A percentile compares a stretch with the other conserved stretches of the same genome.
phyloP scores from a whole-genome alignment of 2,113 vertebrate genomes.

The Leptocoma aspasia region DNA sequence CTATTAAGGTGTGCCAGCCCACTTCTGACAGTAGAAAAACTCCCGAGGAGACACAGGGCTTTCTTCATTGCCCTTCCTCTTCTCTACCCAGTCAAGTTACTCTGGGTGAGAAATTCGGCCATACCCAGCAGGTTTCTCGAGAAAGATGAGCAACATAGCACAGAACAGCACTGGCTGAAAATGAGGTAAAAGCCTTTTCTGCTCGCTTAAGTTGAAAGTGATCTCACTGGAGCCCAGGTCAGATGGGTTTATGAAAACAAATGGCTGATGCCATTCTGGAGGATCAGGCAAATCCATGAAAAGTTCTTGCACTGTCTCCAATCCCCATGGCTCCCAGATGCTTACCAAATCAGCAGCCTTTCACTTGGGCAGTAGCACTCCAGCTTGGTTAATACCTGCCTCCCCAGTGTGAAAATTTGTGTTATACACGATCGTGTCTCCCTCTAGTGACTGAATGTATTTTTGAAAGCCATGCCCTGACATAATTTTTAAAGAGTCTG shows the following conservation, averaged over 20 bases:
- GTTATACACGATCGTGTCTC: background rate
- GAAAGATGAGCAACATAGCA: background rate
- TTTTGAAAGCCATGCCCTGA: background rate
- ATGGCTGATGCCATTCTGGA: background rate
- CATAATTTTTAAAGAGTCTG: background rate
- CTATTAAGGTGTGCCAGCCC: accelerated
- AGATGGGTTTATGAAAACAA: background rate
- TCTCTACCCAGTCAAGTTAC: background rate
- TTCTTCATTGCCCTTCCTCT: background rate
- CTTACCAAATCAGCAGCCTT: background rate
- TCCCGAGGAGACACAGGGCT: background rate
- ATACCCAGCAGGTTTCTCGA: background rate
- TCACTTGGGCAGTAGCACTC: background rate
- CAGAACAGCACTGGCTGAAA: background rate
- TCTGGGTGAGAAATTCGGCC: background rate
- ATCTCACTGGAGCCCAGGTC: background rate
- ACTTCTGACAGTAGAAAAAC: background rate
- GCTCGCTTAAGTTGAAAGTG: background rate
- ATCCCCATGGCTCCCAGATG: background rate
- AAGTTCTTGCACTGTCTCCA: background rate
- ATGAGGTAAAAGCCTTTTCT: background rate
- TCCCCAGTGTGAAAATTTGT: background rate
- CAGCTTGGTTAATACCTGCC: background rate
- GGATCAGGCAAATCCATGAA: background rate
- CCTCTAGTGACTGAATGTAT: conserved; percentile 44